These are phyloP conservation scores for Carpatolechia fugitivella DNA, from an alignment of 2,888 invertebrate species.

Conservation along the genomic window DNA sequence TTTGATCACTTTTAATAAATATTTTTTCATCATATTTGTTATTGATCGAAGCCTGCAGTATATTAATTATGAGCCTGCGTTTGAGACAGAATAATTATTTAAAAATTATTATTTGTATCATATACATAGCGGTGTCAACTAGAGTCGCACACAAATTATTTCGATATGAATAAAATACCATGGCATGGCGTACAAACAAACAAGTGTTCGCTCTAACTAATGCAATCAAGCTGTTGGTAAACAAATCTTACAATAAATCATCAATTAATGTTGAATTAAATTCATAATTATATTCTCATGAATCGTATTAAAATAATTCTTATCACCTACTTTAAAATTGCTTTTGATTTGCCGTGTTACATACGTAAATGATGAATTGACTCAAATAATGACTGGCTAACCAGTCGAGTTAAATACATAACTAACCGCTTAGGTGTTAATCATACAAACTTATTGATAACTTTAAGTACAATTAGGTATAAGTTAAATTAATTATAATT, in stretches of 20 bases:
- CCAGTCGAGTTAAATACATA: constrained; percentile 37
- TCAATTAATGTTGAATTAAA: constrained; percentile 11
- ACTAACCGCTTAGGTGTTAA: constrained; percentile 41
- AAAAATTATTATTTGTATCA: too few species aligned
- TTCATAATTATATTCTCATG: constrained; percentile 23
- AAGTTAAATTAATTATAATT: constrained; percentile 61
- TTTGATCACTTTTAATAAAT: too few species aligned
- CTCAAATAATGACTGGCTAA: constrained; percentile 49
- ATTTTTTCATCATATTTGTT: too few species aligned
- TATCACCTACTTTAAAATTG: constrained; percentile 61
- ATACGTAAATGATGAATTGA: constrained; percentile 63
- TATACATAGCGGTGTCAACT: too few species aligned
- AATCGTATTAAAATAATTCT: constrained; percentile 49
- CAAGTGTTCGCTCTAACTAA: constrained; percentile 24
- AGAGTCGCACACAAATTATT: too few species aligned
- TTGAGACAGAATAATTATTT: too few species aligned
- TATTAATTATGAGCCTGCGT: too few species aligned
- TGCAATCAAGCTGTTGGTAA: constrained; percentile 44
- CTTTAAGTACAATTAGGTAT: constrained; percentile 50
- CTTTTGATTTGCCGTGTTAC: constrained; percentile 55
- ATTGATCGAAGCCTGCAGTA: too few species aligned
- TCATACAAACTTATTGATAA: constrained; percentile 60
- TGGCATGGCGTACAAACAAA: neutral
- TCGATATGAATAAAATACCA: neutral
- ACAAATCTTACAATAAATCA: constrained; percentile 36